phyloP scores from a whole-genome alignment of 2,888 invertebrate genomes.

The Lagria hirta region DNA sequence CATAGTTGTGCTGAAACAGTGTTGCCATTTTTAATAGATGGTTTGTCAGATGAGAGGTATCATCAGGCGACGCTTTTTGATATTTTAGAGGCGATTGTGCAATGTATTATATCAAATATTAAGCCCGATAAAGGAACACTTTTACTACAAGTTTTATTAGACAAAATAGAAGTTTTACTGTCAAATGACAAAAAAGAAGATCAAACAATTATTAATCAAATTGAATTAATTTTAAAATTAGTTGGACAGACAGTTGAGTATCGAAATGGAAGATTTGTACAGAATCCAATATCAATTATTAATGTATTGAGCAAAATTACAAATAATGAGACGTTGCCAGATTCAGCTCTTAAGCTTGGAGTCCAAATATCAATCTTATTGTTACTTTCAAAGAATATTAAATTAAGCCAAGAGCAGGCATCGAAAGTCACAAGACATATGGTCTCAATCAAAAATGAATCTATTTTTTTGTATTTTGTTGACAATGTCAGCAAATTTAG shows the following conservation, averaged over 20 bases:
- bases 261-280: conserved; percentile 65
- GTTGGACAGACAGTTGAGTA: conserved; percentile 64
- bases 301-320: conserved; percentile 60
- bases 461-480: conserved; percentile 65
- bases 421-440: conserved; percentile 68
- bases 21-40: conserved; percentile 66
- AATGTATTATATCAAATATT: conserved; percentile 65
- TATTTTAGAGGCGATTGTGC: conserved; percentile 66
- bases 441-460: conserved; percentile 59
- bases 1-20: conserved; percentile 80
- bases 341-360: conserved; percentile 56
- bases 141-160: conserved; percentile 65
- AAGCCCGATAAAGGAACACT: conserved; percentile 63
- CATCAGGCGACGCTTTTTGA: conserved; percentile 62
- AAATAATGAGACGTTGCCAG: conserved; percentile 53
- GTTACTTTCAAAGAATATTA: conserved; percentile 62
- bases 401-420: conserved; percentile 72
- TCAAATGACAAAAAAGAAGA: conserved; percentile 23
- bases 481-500: conserved; percentile 66
- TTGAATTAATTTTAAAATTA: conserved; percentile 56
- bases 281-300: conserved; percentile 62
- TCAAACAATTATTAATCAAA: conserved; percentile 27
- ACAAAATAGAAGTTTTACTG: conserved; percentile 43
- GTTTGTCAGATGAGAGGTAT: conserved; percentile 58
- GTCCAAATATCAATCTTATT: conserved; percentile 62